These are phyloP conservation scores for Petrocephalus zakoni DNA, from an alignment of 2,113 vertebrate genomes.

Conservation along the genomic window DNA sequence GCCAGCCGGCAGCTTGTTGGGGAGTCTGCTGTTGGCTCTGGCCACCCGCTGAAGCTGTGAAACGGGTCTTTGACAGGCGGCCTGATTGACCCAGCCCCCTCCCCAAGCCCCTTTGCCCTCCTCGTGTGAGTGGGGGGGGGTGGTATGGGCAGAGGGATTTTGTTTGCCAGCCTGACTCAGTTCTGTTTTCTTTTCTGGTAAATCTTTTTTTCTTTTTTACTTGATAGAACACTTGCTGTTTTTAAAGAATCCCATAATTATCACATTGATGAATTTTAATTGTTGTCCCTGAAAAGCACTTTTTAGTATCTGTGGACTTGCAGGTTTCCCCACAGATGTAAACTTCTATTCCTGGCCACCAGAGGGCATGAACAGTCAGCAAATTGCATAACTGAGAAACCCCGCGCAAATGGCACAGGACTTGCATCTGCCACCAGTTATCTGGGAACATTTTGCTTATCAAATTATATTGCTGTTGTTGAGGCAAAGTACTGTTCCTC, in stretches of 20 bases:
- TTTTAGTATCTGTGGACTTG: not conserved
- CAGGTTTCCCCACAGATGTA: not conserved
- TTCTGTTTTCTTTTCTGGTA: not conserved
- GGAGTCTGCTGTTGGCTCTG: not conserved
- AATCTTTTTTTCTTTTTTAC: not conserved
- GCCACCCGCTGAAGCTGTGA: not conserved
- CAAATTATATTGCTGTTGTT: not conserved
- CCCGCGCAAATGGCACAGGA: no score
- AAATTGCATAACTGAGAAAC: not conserved
- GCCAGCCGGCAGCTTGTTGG: not conserved
- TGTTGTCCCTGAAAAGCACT: not conserved
- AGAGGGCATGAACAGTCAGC: not conserved
- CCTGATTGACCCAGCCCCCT: not conserved
- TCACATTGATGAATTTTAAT: not conserved
- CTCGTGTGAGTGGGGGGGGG: not conserved
- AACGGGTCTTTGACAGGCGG: not conserved
- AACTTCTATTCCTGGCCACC: not conserved
- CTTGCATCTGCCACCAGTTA: not conserved
- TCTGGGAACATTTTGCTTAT: not conserved
- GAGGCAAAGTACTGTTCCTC: not conserved
- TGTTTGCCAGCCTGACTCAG: not conserved
- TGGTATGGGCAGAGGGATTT: not conserved
- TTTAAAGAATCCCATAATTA: not conserved
- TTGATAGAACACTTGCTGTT: not conserved
- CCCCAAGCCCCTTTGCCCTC: not conserved